These are phyloP conservation scores for Rotaria magnacalcarata DNA, from an alignment of 2,888 invertebrate species.

Conservation along the genomic window DNA sequence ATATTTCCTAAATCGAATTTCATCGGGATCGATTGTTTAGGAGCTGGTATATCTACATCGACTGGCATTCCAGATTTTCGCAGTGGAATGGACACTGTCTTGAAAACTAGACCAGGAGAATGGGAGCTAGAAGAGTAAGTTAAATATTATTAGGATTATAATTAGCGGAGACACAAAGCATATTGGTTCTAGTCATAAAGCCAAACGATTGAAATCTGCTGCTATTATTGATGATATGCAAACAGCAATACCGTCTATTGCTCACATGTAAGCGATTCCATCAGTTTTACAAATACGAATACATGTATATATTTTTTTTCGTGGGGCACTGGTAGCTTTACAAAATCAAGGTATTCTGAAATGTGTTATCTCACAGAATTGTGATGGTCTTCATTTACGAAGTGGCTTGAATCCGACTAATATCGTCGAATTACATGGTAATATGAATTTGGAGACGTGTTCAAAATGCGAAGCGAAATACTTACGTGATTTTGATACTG, in stretches of 20 bases:
- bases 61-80: slow-evolving; percentile 54
- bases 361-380: slow-evolving; percentile 48
- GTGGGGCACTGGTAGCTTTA: slow-evolving; percentile 45
- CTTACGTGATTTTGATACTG: slow-evolving; percentile 38
- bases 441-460: slow-evolving; percentile 52
- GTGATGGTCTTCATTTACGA: slow-evolving; percentile 51
- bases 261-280: not conserved
- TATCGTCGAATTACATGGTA: slow-evolving; percentile 54
- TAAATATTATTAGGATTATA: not conserved
- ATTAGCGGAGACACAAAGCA: not conserved
- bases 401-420: slow-evolving; percentile 51
- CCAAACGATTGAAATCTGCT: not conserved
- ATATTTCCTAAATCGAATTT: not conserved
- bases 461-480: slow-evolving; percentile 50
- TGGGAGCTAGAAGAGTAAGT: slow-evolving; percentile 50
- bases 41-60: slow-evolving; percentile 54
- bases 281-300: not conserved
- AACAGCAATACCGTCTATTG: not conserved
- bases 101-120: slow-evolving; percentile 48
- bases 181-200: not conserved
- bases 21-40: slow-evolving; percentile 47
- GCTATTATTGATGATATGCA: not conserved
- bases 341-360: slow-evolving; percentile 49
- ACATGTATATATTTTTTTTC: not conserved
- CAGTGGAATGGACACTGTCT: slow-evolving; percentile 52